Conservation (phyloP, 2,113 vertebrate genomes). For the Cheilinus undulatus region DNA sequence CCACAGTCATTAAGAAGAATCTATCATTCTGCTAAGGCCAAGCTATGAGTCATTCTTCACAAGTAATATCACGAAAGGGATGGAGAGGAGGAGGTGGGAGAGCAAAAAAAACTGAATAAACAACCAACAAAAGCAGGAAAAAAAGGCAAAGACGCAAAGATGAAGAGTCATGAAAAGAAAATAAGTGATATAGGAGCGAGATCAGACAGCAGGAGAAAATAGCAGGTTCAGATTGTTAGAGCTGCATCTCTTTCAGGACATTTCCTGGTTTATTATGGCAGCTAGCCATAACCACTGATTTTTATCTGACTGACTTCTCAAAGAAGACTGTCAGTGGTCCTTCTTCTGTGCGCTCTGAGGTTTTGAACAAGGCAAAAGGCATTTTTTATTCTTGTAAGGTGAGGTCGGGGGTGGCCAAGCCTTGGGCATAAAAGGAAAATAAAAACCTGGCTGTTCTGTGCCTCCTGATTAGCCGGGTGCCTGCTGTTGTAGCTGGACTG, state of each 20-base stretch:
- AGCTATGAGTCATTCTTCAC: constrained; percentile 63
- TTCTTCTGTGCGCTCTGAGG: constrained; percentile 10
- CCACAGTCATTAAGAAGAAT: constrained; percentile 71
- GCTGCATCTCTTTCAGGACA: constrained; percentile 7
- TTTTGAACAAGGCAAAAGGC: constrained; percentile 16
- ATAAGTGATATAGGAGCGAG: neutral
- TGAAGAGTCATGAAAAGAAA: constrained; percentile 11
- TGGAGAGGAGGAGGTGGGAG: neutral
- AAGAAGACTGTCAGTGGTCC: constrained; percentile 10
- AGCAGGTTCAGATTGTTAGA: neutral
- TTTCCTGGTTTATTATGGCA: constrained; percentile 45
- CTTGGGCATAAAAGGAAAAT: constrained; percentile 29
- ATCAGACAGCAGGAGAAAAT: constrained; percentile 17
- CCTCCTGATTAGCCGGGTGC: constrained; percentile 71
- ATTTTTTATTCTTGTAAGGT: constrained; percentile 24
- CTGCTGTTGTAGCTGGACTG: constrained; percentile 57
- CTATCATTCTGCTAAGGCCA: constrained; percentile 63
- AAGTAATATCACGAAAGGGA: constrained; percentile 34
- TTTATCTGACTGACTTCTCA: constrained; percentile 27
- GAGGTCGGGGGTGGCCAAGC: constrained; percentile 14
- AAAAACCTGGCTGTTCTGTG: constrained; percentile 31
- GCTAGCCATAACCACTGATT: constrained; percentile 25
- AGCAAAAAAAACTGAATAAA: constrained; percentile 11
- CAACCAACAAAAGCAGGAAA: constrained; percentile 8
- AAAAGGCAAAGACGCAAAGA: constrained; percentile 5